phyloP scores from a whole-genome alignment of 2,888 invertebrate genomes.

The Seira musarum region DNA sequence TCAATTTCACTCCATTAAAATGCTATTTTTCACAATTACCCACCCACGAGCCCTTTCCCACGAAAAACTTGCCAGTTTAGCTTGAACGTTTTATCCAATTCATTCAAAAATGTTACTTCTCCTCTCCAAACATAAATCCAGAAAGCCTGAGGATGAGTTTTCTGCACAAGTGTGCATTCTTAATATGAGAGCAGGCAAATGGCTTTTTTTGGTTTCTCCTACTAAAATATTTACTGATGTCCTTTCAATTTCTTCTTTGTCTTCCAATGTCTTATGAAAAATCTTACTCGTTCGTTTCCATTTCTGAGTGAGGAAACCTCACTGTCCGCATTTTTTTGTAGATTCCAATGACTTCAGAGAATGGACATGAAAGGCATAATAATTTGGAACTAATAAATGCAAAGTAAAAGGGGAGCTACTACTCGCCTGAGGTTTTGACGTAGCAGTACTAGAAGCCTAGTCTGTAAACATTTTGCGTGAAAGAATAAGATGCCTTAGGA shows the following conservation, averaged over 20 bases:
- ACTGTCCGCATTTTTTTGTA: background rate
- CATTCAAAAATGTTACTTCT: too few species aligned
- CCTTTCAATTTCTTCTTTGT: background rate
- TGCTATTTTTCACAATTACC: slow-evolving; percentile 24
- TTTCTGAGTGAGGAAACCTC: background rate
- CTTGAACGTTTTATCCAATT: too few species aligned
- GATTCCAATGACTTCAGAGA: background rate
- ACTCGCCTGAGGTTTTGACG: too few species aligned
- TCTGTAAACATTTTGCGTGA: too few species aligned
- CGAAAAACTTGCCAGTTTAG: too few species aligned
- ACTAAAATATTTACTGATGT: slow-evolving; percentile 12
- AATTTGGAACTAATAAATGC: slow-evolving; percentile 4
- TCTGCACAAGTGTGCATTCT: too few species aligned
- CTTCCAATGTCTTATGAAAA: background rate
- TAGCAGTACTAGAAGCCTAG: too few species aligned
- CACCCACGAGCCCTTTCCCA: too few species aligned
- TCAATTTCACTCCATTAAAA: slow-evolving; percentile 13
- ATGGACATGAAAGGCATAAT: slow-evolving; percentile 4
- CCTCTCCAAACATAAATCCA: too few species aligned
- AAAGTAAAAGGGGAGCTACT: background rate
- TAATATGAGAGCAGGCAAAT: too few species aligned
- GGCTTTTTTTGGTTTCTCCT: background rate
- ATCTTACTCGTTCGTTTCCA: too few species aligned
- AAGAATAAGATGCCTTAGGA: background rate
- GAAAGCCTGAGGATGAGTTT: too few species aligned